Evolutionary conservation across 2,797 vertebrate species (phyloP).

Genomic region (Rhynchotus rufescens): DNA sequence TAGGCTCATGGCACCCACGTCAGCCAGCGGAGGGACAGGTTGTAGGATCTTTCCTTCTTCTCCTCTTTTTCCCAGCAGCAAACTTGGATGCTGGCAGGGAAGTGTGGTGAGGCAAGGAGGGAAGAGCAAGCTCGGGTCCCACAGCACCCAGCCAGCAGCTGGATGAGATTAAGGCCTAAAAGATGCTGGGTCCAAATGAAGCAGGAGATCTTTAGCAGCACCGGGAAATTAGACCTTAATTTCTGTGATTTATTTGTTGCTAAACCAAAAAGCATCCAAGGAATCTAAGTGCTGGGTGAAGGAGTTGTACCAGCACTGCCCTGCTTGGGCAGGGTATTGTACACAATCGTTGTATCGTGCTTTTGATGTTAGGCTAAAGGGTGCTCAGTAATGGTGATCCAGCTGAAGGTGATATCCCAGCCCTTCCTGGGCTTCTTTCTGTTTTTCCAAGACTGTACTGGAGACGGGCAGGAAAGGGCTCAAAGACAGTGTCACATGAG

Average conservation of each 20-base stretch:
- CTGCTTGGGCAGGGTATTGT: not conserved
- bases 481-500: not conserved
- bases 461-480: not conserved
- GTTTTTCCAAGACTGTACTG: accelerated
- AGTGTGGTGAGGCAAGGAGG: not conserved
- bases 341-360: not conserved
- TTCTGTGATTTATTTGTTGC: not conserved
- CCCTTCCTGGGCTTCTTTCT: not conserved
- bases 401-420: not conserved
- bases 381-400: not conserved
- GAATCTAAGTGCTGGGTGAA: not conserved
- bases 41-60: not conserved
- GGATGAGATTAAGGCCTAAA: not conserved
- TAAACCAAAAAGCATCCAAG: not conserved
- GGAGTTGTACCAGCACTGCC: not conserved
- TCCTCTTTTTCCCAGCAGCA: not conserved
- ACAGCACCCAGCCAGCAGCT: not conserved
- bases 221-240: not conserved
- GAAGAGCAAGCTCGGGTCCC: not conserved
- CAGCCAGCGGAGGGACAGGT: not conserved
- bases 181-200: not conserved
- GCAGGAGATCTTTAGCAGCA: not conserved
- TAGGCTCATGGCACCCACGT: not conserved
- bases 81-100: not conserved
- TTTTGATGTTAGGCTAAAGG: not conserved